Evolutionary conservation across 1,140 invertebrate species (phyloP).

Genomic region (Helicoverpa zea): DNA sequence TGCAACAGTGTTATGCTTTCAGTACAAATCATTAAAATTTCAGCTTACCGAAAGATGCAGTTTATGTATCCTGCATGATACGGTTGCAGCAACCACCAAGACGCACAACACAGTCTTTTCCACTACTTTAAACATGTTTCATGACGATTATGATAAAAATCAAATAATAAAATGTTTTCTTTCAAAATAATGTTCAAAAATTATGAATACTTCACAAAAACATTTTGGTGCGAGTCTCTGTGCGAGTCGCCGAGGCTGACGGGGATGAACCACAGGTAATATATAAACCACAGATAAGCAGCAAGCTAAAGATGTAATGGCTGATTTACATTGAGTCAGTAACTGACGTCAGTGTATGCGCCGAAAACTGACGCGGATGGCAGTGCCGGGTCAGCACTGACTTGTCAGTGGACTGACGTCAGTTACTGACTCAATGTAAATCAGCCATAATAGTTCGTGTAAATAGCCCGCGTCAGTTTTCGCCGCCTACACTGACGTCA

Average conservation of each 20-base stretch:
- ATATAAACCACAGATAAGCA: no score
- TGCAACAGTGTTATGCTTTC: not conserved
- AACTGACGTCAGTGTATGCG: no score
- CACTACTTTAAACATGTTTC: conserved; percentile 74
- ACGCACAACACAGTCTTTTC: conserved; percentile 63
- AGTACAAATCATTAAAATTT: not conserved
- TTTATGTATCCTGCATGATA: conserved; percentile 77
- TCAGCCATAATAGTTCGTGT: no score
- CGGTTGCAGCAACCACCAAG: conserved; percentile 61
- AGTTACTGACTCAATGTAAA: no score
- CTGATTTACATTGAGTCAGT: no score
- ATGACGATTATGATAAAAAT: conserved; percentile 65
- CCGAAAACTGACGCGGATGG: no score
- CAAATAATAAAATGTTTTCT: conserved; percentile 15
- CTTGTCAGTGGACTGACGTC: no score
- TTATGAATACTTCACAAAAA: conserved; percentile 32
- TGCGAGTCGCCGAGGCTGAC: not conserved
- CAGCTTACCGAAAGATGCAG: conserved; percentile 73
- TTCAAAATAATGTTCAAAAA: conserved; percentile 23
- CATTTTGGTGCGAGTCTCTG: conserved; percentile 5
- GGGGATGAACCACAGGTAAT: conserved; percentile 21
- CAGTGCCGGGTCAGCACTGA: no score
- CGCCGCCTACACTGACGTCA: no score
- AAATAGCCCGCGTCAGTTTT: no score
- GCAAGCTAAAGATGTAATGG: no score